These are phyloP conservation scores for Sebastolobus altivelis DNA, from an alignment of 2,797 vertebrate species.

Conservation along the genomic window DNA sequence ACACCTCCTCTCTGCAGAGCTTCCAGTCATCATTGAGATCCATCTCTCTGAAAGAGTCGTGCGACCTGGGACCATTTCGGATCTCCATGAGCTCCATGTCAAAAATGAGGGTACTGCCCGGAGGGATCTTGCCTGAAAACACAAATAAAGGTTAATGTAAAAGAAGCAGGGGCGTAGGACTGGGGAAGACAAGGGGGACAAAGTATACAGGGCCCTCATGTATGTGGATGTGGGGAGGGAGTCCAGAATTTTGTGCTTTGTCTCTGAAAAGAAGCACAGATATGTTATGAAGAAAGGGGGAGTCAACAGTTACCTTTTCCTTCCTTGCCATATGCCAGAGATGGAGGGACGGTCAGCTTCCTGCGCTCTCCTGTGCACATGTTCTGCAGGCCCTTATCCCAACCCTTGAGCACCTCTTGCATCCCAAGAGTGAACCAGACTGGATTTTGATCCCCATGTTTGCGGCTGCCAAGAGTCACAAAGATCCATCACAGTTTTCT, in stretches of 20 bases:
- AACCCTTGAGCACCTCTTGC: slow-evolving; percentile 91
- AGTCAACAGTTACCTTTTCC: slow-evolving; percentile 89
- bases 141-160: background rate
- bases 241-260: background rate
- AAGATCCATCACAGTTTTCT: slow-evolving; percentile 53
- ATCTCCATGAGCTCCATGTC: slow-evolving; percentile 95
- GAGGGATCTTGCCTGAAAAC: slow-evolving; percentile 92
- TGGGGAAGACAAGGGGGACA: background rate
- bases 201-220: background rate
- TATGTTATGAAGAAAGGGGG: background rate
- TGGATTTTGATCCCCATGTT: slow-evolving; percentile 91
- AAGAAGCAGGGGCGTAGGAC: background rate
- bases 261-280: background rate
- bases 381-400: slow-evolving; percentile 93
- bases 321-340: slow-evolving; percentile 95
- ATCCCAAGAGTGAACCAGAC: slow-evolving; percentile 97
- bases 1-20: slow-evolving; percentile 93
- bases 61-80: slow-evolving; percentile 94
- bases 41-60: slow-evolving; percentile 96
- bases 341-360: slow-evolving; percentile 90
- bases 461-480: slow-evolving; percentile 84
- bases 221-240: background rate
- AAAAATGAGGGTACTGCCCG: slow-evolving; percentile 93
- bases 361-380: slow-evolving; percentile 96
- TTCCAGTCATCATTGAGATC: slow-evolving; percentile 99